These are phyloP conservation scores for Artemia sp. DNA, from an alignment of 2,888 invertebrate species.

Conservation along the genomic window DNA sequence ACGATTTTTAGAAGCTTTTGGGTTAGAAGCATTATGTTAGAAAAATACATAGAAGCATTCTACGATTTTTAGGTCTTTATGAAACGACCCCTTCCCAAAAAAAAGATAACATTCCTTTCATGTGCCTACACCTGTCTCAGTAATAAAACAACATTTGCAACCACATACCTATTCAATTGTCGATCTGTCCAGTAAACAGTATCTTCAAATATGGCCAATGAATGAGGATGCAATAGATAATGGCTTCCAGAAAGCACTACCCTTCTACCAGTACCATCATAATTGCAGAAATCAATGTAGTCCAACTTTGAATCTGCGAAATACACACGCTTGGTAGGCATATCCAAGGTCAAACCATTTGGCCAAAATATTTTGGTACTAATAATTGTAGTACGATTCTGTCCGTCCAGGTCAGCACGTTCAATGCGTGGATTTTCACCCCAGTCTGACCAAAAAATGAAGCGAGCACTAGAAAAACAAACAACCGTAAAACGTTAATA, in stretches of 20 bases:
- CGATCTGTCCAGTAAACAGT: conserved; percentile 92
- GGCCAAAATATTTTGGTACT: conserved; percentile 96
- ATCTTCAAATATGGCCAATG: conserved; percentile 84
- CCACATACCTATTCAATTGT: conserved; percentile 61
- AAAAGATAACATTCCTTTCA: too few species aligned
- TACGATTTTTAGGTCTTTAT: too few species aligned
- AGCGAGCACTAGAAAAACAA: conserved; percentile 40
- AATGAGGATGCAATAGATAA: conserved; percentile 87
- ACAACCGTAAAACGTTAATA: conserved; percentile 17
- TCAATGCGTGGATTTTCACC: conserved; percentile 92
- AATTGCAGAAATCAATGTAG: conserved; percentile 92
- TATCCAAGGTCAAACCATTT: conserved; percentile 87
- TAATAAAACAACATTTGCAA: background rate
- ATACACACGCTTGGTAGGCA: conserved; percentile 78
- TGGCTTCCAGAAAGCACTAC: conserved; percentile 75
- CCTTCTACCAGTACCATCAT: conserved; percentile 76
- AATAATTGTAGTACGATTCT: conserved; percentile 62
- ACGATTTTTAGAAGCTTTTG: too few species aligned
- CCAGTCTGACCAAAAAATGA: conserved; percentile 99
- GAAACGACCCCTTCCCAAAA: too few species aligned
- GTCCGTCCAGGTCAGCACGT: conserved; percentile 88
- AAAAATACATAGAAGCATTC: too few species aligned
- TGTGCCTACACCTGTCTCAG: too few species aligned
- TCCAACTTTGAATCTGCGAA: conserved; percentile 94
- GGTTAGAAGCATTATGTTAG: too few species aligned